Conservation (phyloP, 2,113 vertebrate genomes). For the Muntiacus muntjak region DNA sequence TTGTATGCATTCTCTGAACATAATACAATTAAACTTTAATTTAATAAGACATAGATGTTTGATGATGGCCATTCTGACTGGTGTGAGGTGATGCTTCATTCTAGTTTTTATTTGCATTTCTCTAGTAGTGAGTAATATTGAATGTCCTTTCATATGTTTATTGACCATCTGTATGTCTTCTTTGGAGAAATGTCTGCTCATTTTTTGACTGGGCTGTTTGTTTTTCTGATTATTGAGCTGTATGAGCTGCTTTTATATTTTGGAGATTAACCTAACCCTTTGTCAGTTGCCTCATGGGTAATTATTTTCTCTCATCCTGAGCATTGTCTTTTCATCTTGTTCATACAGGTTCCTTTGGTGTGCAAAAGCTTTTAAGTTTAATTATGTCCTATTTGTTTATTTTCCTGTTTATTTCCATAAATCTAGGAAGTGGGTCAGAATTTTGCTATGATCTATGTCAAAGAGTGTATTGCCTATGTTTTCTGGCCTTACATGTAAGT, state of each 20-base stretch:
- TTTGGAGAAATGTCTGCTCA: background rate
- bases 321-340: background rate
- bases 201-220: background rate
- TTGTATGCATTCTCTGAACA: background rate
- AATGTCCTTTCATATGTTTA: background rate
- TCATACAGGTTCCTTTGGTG: background rate
- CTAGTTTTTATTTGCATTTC: background rate
- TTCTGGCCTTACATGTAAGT: background rate
- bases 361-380: background rate
- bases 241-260: background rate
- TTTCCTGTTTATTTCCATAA: background rate
- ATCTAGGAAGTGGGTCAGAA: background rate
- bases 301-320: background rate
- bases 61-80: background rate
- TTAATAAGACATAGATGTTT: background rate
- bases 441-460: background rate
- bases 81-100: background rate
- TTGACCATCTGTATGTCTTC: background rate
- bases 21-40: background rate
- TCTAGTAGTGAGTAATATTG: background rate
- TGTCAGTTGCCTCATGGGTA: background rate
- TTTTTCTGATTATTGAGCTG: background rate
- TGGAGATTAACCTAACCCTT: background rate
- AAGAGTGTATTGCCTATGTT: background rate
- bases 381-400: background rate